A percentile compares a stretch with the other conserved stretches of the same genome.
Evolutionary conservation across 2,113 vertebrate species (phyloP).

Genomic region (Zapus hudsonius): DNA sequence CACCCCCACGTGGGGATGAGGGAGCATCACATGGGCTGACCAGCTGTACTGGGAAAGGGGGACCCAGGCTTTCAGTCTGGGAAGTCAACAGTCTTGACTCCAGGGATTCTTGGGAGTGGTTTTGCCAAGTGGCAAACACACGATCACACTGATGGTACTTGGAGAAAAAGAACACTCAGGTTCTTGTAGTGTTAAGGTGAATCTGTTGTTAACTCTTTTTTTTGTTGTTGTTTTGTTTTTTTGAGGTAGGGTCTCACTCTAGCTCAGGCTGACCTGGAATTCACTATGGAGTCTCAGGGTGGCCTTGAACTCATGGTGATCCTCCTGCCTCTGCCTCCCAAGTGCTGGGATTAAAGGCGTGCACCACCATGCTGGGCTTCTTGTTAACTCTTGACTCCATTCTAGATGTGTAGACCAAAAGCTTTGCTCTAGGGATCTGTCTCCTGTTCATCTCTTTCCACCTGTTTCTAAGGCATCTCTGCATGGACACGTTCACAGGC

Average conservation of each 20-base stretch:
- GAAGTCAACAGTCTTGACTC: rapidly evolving
- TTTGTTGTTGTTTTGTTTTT: too few species aligned
- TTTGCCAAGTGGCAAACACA: background rate
- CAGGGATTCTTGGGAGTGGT: rapidly evolving
- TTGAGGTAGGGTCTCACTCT: too few species aligned
- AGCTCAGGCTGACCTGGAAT: too few species aligned
- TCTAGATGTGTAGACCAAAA: rapidly evolving
- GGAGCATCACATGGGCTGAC: rapidly evolving
- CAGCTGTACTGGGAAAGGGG: background rate
- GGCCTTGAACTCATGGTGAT: too few species aligned
- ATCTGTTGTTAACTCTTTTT: too few species aligned
- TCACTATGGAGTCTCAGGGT: too few species aligned
- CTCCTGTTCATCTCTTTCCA: rapidly evolving
- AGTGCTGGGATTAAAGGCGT: too few species aligned
- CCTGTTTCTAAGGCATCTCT: rapidly evolving
- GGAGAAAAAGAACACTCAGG: background rate
- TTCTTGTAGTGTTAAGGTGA: background rate
- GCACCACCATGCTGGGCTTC: too few species aligned
- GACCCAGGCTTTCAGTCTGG: background rate
- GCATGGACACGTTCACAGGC: background rate
- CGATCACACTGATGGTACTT: background rate
- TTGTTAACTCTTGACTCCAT: too few species aligned
- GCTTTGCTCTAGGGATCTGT: rapidly evolving
- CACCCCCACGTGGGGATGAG: background rate
- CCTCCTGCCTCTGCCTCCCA: too few species aligned